Base-by-base conservation (phyloP, 2,888 invertebrate species). In the Coleophora flavipennella region DNA sequence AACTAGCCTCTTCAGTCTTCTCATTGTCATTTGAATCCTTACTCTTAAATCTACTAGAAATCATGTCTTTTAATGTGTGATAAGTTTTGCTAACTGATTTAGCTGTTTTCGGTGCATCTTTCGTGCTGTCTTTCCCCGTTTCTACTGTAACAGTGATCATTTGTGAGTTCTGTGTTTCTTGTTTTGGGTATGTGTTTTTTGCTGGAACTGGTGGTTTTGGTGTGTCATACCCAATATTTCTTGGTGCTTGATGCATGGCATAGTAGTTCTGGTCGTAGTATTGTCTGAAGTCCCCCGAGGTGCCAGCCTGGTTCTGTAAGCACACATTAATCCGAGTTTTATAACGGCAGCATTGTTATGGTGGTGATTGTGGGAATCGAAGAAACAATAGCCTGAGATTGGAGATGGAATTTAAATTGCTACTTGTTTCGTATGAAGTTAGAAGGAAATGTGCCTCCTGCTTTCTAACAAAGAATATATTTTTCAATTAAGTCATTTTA, bases 21-120 rank as follows among this genome's bases (percentile, higher is more conserved):
- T 88, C 88, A 40, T 79, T 85, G 14, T 89, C 88, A 57, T 73
- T 84, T 33, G 72, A 88, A 20, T 85, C 85, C 62, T 87, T 88
- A 53, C 86, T 89, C 56, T 91, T 91, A 67, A 93, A 93, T 57
- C 91, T 88, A 66, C 91, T 92, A 13, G 92, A 92, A 61, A 93
- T 92, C 86, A 93, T 91, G 58, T 93, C 93, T 81, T 92, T 93
- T 45, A 93, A 87, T 3, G 93, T 92, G 65, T 93, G 91, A 61
- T 93, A 93, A 0, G 93, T 93, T 72, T 92, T 91, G 34, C 91
- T 89, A 42, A 92, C 88, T n/a, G 91, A 88, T 65, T 91, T 90
- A 35, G 85, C 77, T 40, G 79, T 86, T 65, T 88, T 87, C 0
- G 80, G 86, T 1, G 86, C 80, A 51, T 88, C 88, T 58, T 83